Percentiles rank a stretch among this genome's conserved stretches.
Evolutionary conservation across 1,140 invertebrate genomes (phyloP).

Genomic region (Hyphantria cunea): DNA sequence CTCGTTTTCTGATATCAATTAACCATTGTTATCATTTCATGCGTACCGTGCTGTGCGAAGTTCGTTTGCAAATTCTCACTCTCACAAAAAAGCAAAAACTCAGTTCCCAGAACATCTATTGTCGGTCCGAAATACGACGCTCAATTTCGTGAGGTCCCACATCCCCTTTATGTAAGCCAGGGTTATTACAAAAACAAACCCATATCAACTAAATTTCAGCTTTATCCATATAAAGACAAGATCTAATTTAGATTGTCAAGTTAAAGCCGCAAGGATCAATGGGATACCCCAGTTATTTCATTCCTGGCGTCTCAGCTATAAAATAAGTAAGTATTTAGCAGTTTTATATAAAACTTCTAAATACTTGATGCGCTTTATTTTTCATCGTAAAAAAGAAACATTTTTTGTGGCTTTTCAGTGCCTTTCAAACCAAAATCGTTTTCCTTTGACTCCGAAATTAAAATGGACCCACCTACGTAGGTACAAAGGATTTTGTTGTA

Average conservation of each 20-base stretch:
- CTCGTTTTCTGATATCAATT: slow-evolving; percentile 16
- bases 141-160: slow-evolving; percentile 67
- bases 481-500: slow-evolving; percentile 54
- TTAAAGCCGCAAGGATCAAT: slow-evolving; percentile 46
- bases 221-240: slow-evolving; percentile 16
- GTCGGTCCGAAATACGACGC: slow-evolving; percentile 60
- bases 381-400: slow-evolving; percentile 44
- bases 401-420: slow-evolving; percentile 58
- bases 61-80: slow-evolving; percentile 64
- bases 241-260: slow-evolving; percentile 31
- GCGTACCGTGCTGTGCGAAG: slow-evolving; percentile 38
- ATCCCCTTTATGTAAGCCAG: slow-evolving; percentile 71
- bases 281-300: slow-evolving; percentile 64
- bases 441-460: slow-evolving; percentile 49
- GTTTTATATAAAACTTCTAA: background rate
- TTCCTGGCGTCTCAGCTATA: slow-evolving; percentile 50
- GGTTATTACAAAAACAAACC: slow-evolving; percentile 42
- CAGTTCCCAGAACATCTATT: slow-evolving; percentile 70
- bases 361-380: slow-evolving; percentile 45
- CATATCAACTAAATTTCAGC: slow-evolving; percentile 27
- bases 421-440: slow-evolving; percentile 55
- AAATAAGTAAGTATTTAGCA: no score
- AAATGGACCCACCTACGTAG: slow-evolving; percentile 48
- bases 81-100: slow-evolving; percentile 62
- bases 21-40: slow-evolving; percentile 28